Evolutionary conservation across 1,140 invertebrate genomes (phyloP).

Genomic region (Meloidogyne hapla): DNA sequence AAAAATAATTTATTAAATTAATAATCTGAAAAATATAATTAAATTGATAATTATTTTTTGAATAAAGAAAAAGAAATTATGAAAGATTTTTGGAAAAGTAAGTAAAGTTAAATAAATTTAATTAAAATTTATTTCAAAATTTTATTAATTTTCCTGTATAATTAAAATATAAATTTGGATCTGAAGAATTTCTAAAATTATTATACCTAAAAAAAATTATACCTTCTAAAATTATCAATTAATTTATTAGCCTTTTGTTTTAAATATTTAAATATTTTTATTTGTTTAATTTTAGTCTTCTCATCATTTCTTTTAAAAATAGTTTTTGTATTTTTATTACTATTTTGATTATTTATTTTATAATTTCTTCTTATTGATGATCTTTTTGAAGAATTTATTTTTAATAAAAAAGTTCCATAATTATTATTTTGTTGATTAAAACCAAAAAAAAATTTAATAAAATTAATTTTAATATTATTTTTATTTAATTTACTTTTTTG

Average conservation of each 20-base stretch:
- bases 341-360: conserved; percentile 10
- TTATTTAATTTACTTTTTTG: background rate
- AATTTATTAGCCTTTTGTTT: background rate
- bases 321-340: too few relatives aligned
- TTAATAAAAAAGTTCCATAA: background rate
- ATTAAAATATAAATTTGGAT: too few relatives aligned
- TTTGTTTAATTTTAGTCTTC: background rate
- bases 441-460: background rate
- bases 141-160: too few relatives aligned
- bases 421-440: background rate
- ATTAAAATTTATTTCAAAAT: too few relatives aligned
- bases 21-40: too few relatives aligned
- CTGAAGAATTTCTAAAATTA: too few relatives aligned
- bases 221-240: background rate
- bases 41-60: too few relatives aligned
- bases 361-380: background rate
- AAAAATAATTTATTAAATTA: too few relatives aligned
- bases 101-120: too few relatives aligned
- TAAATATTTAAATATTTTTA: background rate
- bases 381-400: background rate
- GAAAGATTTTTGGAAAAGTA: too few relatives aligned
- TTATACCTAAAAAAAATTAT: too few relatives aligned
- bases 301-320: background rate
- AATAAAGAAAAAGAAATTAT: too few relatives aligned
- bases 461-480: background rate